Conservation (phyloP, 2,113 vertebrate genomes). For the Brachypteracias leptosomus region DNA sequence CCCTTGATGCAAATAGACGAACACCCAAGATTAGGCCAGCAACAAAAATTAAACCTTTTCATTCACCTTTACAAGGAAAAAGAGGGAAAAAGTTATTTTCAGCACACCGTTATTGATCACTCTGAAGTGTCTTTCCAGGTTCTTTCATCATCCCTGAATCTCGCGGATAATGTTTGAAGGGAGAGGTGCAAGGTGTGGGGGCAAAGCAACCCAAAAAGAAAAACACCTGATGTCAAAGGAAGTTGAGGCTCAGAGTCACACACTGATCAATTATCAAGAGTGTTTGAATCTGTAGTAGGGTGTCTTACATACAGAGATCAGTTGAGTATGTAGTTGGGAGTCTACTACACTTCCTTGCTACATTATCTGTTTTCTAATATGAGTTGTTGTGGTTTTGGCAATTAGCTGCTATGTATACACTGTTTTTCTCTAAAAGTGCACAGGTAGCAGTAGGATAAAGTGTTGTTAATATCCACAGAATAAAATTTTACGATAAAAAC, state of each 20-base stretch:
- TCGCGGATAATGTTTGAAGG: background rate
- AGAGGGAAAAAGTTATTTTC: background rate
- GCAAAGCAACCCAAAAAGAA: background rate
- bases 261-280: background rate
- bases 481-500: background rate
- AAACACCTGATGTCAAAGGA: background rate
- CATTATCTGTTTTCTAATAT: background rate
- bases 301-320: background rate
- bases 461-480: background rate
- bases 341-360: accelerated
- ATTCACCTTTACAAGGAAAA: background rate
- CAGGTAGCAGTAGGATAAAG: background rate
- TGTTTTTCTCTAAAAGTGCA: background rate
- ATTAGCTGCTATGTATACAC: background rate
- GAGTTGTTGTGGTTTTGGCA: background rate
- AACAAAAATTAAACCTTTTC: background rate
- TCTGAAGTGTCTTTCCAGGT: background rate
- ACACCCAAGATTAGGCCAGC: background rate
- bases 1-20: background rate
- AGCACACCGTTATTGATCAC: background rate
- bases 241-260: background rate
- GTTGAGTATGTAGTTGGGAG: background rate
- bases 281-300: background rate
- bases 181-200: background rate
- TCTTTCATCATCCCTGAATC: background rate